Evolutionary conservation across 2,797 vertebrate genomes (phyloP).

Genomic region (Monodelphis domestica): DNA sequence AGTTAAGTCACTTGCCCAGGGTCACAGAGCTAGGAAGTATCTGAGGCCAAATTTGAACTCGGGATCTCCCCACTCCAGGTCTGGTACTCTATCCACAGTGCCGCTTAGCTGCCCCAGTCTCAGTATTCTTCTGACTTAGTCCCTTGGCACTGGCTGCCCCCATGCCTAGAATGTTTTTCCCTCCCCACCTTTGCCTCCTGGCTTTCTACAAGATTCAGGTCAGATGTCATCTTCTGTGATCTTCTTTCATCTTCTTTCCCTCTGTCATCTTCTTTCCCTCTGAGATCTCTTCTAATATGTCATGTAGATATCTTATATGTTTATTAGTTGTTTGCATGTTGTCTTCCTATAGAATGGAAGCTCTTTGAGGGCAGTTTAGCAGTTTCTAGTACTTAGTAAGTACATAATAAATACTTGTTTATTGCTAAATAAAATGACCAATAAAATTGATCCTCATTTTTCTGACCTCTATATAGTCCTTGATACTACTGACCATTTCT

Average conservation of each 20-base stretch:
- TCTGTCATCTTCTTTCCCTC: not conserved
- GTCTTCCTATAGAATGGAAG: not conserved
- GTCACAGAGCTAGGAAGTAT: too few relatives aligned
- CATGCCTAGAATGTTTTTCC: too few relatives aligned
- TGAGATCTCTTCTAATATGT: not conserved
- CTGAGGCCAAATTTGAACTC: too few relatives aligned
- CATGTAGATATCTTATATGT: not conserved
- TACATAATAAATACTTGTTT: not conserved
- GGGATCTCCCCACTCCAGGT: too few relatives aligned
- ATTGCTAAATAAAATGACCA: not conserved
- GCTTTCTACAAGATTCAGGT: not conserved
- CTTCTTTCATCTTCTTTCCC: not conserved
- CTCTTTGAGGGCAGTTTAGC: not conserved
- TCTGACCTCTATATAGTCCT: not conserved
- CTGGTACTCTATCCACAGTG: too few relatives aligned
- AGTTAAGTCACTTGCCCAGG: too few relatives aligned
- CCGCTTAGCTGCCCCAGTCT: too few relatives aligned
- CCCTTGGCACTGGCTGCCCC: not conserved
- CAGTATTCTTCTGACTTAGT: not conserved
- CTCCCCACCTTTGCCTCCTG: not conserved
- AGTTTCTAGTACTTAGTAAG: not conserved
- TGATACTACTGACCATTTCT: not conserved
- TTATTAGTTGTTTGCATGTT: not conserved
- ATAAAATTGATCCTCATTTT: not conserved
- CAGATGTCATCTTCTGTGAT: not conserved